phyloP scores from a whole-genome alignment of 2,113 vertebrate genomes.

The Danionella cerebrum region DNA sequence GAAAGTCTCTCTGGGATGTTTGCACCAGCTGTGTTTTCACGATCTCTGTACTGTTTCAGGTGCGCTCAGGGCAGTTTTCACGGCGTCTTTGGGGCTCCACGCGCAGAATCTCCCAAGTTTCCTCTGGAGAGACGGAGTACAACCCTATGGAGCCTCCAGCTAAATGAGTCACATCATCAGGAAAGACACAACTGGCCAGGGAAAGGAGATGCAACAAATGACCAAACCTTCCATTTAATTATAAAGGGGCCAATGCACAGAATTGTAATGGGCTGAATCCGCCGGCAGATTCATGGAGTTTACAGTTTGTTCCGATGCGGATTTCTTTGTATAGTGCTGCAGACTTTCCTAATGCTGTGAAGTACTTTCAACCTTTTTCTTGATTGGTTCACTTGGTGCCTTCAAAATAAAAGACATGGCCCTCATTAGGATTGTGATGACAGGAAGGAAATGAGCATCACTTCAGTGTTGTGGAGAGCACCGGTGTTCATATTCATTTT shows the following conservation, averaged over 20 bases:
- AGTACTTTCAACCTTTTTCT: neutral
- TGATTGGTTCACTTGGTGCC: conserved; percentile 25
- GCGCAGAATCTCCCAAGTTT: conserved; percentile 85
- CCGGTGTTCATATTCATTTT: too few species aligned
- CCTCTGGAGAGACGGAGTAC: conserved; percentile 87
- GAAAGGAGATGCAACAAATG: neutral
- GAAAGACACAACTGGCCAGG: neutral
- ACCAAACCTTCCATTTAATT: neutral
- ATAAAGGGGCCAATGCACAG: neutral
- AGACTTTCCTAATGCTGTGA: neutral
- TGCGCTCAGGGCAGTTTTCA: conserved; percentile 78
- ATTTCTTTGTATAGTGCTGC: too few species aligned
- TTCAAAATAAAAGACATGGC: conserved; percentile 12
- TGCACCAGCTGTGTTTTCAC: too few species aligned
- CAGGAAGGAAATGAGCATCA: too few species aligned
- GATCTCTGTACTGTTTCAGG: conserved; percentile 53
- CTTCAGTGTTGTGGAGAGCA: too few species aligned
- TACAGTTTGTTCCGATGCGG: too few species aligned
- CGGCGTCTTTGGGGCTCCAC: conserved; percentile 83
- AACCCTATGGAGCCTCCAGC: conserved; percentile 59
- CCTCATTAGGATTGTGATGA: neutral
- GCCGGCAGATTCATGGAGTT: too few species aligned
- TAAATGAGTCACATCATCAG: conserved; percentile 46
- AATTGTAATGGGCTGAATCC: too few species aligned
- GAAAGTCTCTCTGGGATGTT: too few species aligned